Evolutionary conservation across 2,113 vertebrate species (phyloP), one percentile per base, ranked within the genome.

Genomic region (Rhegmatorhina hoffmannsi): DNA sequence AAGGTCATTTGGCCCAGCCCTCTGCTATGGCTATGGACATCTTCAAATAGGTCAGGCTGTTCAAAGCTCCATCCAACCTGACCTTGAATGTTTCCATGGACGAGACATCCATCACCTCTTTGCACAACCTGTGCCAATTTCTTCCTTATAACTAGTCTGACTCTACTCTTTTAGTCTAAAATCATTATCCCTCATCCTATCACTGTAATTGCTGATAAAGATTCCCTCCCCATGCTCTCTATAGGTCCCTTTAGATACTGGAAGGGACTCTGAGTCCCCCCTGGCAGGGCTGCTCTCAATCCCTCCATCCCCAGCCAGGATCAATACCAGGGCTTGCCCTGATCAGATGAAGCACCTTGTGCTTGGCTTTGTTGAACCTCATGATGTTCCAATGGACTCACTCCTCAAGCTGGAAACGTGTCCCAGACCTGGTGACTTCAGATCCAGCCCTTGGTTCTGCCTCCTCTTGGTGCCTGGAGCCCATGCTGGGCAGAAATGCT

Each of bases 241-340:
- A 13, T 2, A 31, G 55, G n/a, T 9, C 29, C n/a, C 17, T 31
- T 34, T 49, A 68, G 29, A 26, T 2, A 6, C 40, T 60, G 46
- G 43, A 46, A 67, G 29, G 29, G 16, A 28, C n/a, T 82, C 26
- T 24, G 34, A 68, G 24, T 40, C 46, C 78, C 47, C n/a, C 55
- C 62, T 62, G 47, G 11, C 1, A 40, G 62, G 29, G 55, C 55
- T 76, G 63, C 40, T 34, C 29, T 23, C 40, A 15, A 2, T 15
- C 17, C 38, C 55, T 55, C 11, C 55, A 40, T 31, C 34, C 33
- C 59, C 79, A 89, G 47, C 33, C 43, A 26, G 40, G 38, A 21
- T 3, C 11, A 63, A 19, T 4, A 0, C 28, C 3, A 3, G 28
- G 14, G 25, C 0, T 7, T 89, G 34, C 4, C 34, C 58, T 8